Percentiles rank a stretch among this genome's conserved stretches.
phyloP scores from a whole-genome alignment of 92 coral and sea anemone genomes.

The Nematostella vectensis region DNA sequence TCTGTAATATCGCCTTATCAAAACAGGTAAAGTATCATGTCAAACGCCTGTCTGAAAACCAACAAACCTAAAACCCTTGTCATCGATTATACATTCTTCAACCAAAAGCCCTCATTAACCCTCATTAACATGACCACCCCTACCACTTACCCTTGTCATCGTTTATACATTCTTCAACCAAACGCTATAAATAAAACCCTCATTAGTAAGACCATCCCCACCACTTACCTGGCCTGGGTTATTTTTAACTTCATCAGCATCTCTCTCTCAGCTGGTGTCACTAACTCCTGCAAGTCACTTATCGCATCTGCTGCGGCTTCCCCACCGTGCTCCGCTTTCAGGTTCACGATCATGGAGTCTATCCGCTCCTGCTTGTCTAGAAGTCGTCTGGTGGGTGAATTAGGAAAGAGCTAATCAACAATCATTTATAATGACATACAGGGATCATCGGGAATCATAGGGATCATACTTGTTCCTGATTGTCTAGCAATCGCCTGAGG shows the following conservation, averaged over 20 bases:
- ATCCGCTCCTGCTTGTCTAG: slow-evolving; percentile 80
- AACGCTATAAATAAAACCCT: background rate
- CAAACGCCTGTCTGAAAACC: too few relatives aligned
- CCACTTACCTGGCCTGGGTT: slow-evolving; percentile 57
- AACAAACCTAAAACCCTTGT: too few relatives aligned
- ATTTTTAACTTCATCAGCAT: slow-evolving; percentile 68
- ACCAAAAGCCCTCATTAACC: too few relatives aligned
- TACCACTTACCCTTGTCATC: too few relatives aligned
- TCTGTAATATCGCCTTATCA: too few relatives aligned
- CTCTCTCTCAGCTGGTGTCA: slow-evolving; percentile 72
- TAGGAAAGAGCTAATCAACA: too few relatives aligned
- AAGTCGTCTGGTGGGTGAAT: slow-evolving; percentile 60
- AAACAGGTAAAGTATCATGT: too few relatives aligned
- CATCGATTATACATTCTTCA: too few relatives aligned
- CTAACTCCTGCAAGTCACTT: slow-evolving; percentile 69
- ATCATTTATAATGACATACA: background rate
- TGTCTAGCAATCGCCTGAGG: too few relatives aligned
- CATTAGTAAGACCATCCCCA: background rate
- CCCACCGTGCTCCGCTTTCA: slow-evolving; percentile 78
- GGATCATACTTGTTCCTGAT: too few relatives aligned
- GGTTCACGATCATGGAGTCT: slow-evolving; percentile 62
- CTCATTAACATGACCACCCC: too few relatives aligned
- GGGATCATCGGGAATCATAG: too few relatives aligned
- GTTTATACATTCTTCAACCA: background rate
- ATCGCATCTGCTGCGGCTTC: slow-evolving; percentile 77